Percentiles rank a stretch among this genome's conserved stretches.
Evolutionary conservation across 35 echinoderm and acorn worm genomes (phyloP).

Genomic region (Nesometra sesokonis): DNA sequence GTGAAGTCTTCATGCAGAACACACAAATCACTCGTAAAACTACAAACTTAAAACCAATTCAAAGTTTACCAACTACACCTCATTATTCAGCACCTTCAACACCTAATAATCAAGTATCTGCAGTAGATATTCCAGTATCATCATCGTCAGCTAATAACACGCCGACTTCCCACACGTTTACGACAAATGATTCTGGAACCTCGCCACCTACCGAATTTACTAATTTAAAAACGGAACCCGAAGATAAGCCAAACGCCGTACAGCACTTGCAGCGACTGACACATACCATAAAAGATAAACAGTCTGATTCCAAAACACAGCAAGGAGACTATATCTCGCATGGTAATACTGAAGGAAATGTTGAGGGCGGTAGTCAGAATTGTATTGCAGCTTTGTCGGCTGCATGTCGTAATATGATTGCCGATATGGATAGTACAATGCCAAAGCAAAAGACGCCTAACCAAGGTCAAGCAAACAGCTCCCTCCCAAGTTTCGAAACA

Average conservation of each 20-base stretch:
- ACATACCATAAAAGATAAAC: constrained; percentile 21
- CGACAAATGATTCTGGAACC: not conserved
- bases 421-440: constrained; percentile 83
- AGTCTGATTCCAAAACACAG: constrained; percentile 20
- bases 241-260: constrained; percentile 13
- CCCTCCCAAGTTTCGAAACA: constrained; percentile 4
- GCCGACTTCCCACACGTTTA: not conserved
- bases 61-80: not conserved
- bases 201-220: not conserved
- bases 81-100: constrained; percentile 1
- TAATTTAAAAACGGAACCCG: not conserved
- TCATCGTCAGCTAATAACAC: constrained; percentile 25
- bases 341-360: constrained; percentile 20
- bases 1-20: not conserved
- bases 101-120: not conserved
- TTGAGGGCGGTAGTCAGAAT: constrained; percentile 49
- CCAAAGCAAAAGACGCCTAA: constrained; percentile 31
- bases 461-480: not conserved
- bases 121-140: constrained; percentile 13
- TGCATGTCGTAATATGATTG: constrained; percentile 97
- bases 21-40: not conserved
- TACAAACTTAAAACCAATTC: not conserved
- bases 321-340: constrained; percentile 40
- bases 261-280: constrained; percentile 41
- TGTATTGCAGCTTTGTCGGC: constrained; percentile 97